phyloP scores from a whole-genome alignment of 2,888 invertebrate species.

The Acanthosoma haemorrhoidale region DNA sequence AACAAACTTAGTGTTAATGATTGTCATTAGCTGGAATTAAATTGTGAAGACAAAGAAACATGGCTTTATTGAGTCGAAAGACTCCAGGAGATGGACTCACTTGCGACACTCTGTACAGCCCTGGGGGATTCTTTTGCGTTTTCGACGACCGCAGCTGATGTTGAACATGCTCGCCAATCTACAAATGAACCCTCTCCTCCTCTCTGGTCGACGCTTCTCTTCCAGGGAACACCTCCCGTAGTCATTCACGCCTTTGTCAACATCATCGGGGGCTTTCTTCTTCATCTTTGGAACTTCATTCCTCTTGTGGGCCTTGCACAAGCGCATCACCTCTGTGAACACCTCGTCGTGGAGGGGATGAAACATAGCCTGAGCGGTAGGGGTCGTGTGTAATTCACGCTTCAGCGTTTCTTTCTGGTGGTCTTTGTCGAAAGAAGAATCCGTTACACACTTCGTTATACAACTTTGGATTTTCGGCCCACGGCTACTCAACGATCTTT shows the following conservation, averaged over 20 bases:
- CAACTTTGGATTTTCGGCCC: background rate
- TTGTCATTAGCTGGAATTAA: too few species aligned
- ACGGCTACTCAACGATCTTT: background rate
- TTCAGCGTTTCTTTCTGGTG: background rate
- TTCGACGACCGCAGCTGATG: background rate
- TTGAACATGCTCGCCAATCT: background rate
- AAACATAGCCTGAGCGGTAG: background rate
- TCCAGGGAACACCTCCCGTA: background rate
- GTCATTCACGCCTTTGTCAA: background rate
- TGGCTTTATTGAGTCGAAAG: too few species aligned
- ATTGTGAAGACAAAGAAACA: too few species aligned
- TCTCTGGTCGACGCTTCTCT: background rate
- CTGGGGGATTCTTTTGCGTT: too few species aligned
- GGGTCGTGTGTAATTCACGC: too few species aligned
- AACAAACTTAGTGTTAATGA: too few species aligned
- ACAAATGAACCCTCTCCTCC: conserved; percentile 1
- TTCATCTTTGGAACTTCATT: background rate
- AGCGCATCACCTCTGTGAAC: background rate
- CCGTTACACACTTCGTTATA: too few species aligned
- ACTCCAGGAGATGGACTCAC: too few species aligned
- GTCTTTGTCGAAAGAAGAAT: too few species aligned
- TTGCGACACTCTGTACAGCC: too few species aligned
- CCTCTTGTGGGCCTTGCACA: background rate
- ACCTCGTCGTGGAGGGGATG: background rate
- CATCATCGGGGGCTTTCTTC: background rate